Conservation (phyloP, 2,113 vertebrate genomes). For the Gorsachius goisagi region DNA sequence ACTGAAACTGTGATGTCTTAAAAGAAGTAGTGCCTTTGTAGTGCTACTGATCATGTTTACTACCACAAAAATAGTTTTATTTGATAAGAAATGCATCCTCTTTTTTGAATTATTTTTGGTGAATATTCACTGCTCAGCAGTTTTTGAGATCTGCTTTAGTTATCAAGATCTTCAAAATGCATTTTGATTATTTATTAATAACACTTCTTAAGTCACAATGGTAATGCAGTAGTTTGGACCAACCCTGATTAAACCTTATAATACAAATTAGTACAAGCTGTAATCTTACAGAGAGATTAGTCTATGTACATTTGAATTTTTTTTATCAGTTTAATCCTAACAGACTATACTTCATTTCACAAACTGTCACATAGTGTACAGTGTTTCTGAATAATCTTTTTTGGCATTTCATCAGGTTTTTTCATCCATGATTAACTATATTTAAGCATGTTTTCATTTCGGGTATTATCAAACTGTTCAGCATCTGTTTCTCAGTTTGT, state of each 20-base stretch:
- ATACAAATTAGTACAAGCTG: neutral
- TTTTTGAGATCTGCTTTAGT: neutral
- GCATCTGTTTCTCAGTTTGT: neutral
- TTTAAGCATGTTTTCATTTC: neutral
- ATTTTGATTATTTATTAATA: conserved; percentile 10
- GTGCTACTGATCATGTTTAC: neutral
- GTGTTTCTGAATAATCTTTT: neutral
- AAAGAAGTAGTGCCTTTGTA: neutral
- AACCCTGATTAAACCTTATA: neutral
- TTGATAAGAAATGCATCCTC: neutral
- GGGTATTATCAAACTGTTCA: neutral
- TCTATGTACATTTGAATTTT: neutral
- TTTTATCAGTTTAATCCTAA: neutral
- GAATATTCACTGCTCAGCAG: neutral
- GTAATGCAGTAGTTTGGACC: neutral
- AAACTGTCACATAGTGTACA: neutral
- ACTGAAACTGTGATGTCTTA: neutral
- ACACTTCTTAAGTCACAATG: neutral
- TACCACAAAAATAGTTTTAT: neutral
- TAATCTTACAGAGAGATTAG: conserved; percentile 9
- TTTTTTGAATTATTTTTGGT: neutral
- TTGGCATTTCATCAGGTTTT: neutral
- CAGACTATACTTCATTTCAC: neutral
- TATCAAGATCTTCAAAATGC: neutral
- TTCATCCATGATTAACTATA: neutral